Conservation (phyloP, 1,140 invertebrate genomes). For the Drosophila navojoa region DNA sequence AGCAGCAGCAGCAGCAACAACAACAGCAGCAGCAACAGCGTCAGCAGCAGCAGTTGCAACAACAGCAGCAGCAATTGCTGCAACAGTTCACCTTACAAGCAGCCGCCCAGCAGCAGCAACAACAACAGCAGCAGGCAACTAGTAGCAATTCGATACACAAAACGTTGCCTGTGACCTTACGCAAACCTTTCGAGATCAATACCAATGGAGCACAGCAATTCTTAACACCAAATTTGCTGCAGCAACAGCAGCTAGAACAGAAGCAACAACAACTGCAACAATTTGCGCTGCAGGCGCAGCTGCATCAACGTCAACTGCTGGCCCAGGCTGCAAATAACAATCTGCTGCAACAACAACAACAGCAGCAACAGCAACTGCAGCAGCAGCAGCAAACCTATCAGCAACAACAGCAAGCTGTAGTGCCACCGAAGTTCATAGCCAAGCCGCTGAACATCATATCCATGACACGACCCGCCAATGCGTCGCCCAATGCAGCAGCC, state of each 20-base stretch:
- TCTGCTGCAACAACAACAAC: slow-evolving; percentile 78
- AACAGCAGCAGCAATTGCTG: slow-evolving; percentile 30
- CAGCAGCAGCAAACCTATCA: slow-evolving; percentile 58
- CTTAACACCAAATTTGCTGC: slow-evolving; percentile 58
- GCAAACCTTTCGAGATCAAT: slow-evolving; percentile 54
- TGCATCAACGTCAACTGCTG: slow-evolving; percentile 65
- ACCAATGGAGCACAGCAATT: slow-evolving; percentile 67
- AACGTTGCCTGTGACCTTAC: slow-evolving; percentile 55
- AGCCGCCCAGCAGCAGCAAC: slow-evolving; percentile 48
- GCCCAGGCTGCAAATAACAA: slow-evolving; percentile 71
- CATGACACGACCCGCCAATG: slow-evolving; percentile 67
- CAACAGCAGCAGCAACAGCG: slow-evolving; percentile 57
- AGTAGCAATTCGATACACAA: slow-evolving; percentile 59
- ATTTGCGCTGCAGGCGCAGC: slow-evolving; percentile 65
- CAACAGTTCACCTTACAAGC: slow-evolving; percentile 68
- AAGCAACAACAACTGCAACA: slow-evolving; percentile 76
- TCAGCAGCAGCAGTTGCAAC: slow-evolving; percentile 36
- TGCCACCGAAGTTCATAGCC: slow-evolving; percentile 67
- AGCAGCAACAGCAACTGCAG: slow-evolving; percentile 75
- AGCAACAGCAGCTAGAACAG: slow-evolving; percentile 56
- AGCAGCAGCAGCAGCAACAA: slow-evolving; percentile 53
- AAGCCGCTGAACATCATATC: slow-evolving; percentile 79
- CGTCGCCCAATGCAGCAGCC: slow-evolving; percentile 61
- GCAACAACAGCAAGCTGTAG: slow-evolving; percentile 18
- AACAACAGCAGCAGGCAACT: slow-evolving; percentile 57